A percentile compares a stretch with the other conserved stretches of the same genome.
phyloP scores from a whole-genome alignment of 2,797 vertebrate species.

The Sebastiscus albofasciatus region DNA sequence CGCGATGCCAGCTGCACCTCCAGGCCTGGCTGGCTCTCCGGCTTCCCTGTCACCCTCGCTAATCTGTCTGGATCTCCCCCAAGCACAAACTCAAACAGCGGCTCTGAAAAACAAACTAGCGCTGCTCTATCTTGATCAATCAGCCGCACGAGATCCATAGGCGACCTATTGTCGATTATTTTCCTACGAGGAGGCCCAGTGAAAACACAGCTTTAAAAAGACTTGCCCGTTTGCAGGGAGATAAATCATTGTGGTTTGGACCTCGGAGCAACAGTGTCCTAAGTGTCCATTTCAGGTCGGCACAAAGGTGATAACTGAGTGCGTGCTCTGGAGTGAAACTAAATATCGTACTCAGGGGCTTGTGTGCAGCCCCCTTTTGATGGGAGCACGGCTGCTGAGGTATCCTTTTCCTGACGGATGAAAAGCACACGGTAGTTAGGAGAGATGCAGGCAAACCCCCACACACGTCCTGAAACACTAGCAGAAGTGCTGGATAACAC shows the following conservation, averaged over 20 bases:
- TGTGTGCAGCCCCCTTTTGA: constrained; percentile 70
- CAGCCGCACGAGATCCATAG: constrained; percentile 64
- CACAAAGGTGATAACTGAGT: constrained; percentile 72
- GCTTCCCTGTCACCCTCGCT: constrained; percentile 65
- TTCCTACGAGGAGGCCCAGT: constrained; percentile 25
- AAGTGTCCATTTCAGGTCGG: constrained; percentile 74
- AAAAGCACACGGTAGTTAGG: constrained; percentile 66
- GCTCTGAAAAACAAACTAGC: constrained; percentile 66
- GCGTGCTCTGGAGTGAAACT: constrained; percentile 71
- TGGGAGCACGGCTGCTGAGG: constrained; percentile 62
- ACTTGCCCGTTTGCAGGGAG: constrained; percentile 19
- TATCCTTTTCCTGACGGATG: constrained; percentile 77
- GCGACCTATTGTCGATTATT: constrained; percentile 51
- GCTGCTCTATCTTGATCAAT: constrained; percentile 65
- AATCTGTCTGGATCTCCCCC: constrained; percentile 79
- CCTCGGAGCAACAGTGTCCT: constrained; percentile 41
- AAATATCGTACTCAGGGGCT: constrained; percentile 59
- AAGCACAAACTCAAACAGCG: constrained; percentile 82
- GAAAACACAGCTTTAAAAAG: constrained; percentile 54
- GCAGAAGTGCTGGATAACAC: constrained; percentile 21
- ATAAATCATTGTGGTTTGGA: constrained; percentile 64
- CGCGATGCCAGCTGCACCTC: constrained; percentile 71
- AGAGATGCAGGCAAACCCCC: constrained; percentile 43
- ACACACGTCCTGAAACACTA: constrained; percentile 61
- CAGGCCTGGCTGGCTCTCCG: constrained; percentile 51